phyloP scores from a whole-genome alignment of 2,888 invertebrate genomes.

The Bombylius major region DNA sequence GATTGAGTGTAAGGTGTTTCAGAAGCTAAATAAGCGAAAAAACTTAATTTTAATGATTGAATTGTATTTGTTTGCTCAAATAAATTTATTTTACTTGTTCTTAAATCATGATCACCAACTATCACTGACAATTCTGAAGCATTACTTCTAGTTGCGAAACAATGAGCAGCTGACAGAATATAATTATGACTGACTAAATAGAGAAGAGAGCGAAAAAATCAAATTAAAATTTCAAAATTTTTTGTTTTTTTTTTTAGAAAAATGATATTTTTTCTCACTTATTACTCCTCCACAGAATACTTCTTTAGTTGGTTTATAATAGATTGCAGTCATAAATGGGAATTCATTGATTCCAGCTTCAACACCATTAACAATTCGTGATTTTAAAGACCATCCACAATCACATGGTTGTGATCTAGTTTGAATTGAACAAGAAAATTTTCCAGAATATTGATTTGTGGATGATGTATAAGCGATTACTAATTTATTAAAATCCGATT shows the following conservation, averaged over 20 bases:
- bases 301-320: constrained; percentile 14
- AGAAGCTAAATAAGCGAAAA: no score
- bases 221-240: no score
- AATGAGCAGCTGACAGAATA: constrained; percentile 44
- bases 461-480: constrained; percentile 26
- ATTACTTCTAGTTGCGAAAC: constrained; percentile 19
- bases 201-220: neutral
- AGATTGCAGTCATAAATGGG: constrained; percentile 47
- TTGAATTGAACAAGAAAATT: constrained; percentile 22
- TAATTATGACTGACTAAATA: constrained; percentile 33
- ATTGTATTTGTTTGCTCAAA: no score
- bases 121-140: no score
- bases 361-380: constrained; percentile 43
- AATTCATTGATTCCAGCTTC: constrained; percentile 47
- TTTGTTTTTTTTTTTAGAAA: no score
- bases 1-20: no score
- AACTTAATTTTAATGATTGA: no score
- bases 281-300: constrained; percentile 43
- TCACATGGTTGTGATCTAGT: constrained; percentile 19
- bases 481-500: constrained; percentile 21
- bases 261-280: constrained; percentile 24
- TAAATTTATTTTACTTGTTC: no score
- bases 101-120: no score
- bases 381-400: constrained; percentile 28
- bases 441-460: neutral